phyloP scores from a whole-genome alignment of 2,113 vertebrate genomes.

The Zapus hudsonius region DNA sequence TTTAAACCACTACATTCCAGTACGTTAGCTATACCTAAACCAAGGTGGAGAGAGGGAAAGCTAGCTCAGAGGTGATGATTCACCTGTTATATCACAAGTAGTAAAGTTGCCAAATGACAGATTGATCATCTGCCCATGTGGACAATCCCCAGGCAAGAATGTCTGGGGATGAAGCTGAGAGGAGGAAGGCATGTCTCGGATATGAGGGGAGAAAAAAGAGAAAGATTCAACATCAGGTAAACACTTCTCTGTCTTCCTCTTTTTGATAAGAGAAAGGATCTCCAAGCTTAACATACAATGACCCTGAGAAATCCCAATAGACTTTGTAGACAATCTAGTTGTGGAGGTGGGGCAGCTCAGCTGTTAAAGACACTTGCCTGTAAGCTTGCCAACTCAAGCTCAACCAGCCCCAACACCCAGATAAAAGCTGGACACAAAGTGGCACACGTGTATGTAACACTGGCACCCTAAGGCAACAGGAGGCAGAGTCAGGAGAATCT shows the following conservation, averaged over 20 bases:
- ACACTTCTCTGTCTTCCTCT: not conserved
- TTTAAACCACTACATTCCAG: no score
- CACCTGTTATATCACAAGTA: not conserved
- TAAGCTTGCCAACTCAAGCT: no score
- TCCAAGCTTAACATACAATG: slow-evolving; percentile 26
- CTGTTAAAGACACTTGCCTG: no score
- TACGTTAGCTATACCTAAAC: not conserved
- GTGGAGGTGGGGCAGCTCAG: no score
- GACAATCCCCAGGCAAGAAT: no score
- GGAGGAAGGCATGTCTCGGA: not conserved
- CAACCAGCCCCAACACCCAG: no score
- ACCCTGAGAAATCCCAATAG: not conserved
- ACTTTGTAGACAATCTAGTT: not conserved
- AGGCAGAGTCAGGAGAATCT: no score
- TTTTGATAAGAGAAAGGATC: not conserved
- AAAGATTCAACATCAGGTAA: not conserved
- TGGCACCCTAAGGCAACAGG: no score
- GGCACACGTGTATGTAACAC: no score
- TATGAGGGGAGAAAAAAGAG: not conserved
- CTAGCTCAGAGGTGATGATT: not conserved
- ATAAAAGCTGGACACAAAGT: no score
- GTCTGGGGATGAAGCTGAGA: no score
- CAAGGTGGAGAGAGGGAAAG: not conserved
- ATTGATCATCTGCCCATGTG: not conserved
- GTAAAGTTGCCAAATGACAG: not conserved